Evolutionary conservation across 2,797 vertebrate genomes (phyloP), one percentile per base, ranked within the genome.

Genomic region (Xiphophorus birchmanni): DNA sequence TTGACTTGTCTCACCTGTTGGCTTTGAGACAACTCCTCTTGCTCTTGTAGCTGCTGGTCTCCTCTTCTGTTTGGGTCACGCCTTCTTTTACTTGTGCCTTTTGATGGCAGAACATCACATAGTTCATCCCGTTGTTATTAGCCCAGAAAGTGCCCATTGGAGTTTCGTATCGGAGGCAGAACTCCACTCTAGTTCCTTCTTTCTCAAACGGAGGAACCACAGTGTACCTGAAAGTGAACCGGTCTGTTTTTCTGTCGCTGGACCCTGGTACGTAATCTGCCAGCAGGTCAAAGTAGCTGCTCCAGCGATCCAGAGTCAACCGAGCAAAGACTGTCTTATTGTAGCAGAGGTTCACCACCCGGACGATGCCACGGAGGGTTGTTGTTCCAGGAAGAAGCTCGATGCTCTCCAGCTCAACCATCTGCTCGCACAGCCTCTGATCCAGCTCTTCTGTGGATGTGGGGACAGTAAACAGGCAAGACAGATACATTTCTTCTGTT

Each of bases 121-220:
- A 99, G 95, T 99, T 99, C 87, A 94, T 92, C 32, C 95, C 95
- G 2, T 95, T 89, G 77, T 99, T 99, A 88, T 98, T 99, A 84
- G 96, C 97, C 99, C 99, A 99, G 93, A 98, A 99, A 40, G 92
- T 97, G 74, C 97, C 97, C 58, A 79, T 29, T 0, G 96, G 89
- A 18, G 97, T 98, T 81, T 99, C 97, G 0, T 99, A 99, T 26
- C 98, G 95, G 88, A 99, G 96, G 80, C 98, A 99, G 93, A 99
- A 97, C 88, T 99, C 97, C 89, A 99, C 81, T 82, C 95, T 96
- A 78, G 91, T 89, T 56, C 96, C 98, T 52, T 96, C 95, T 85
- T 86, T 94, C 76, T 96, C 94, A 84, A 96, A 96, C 7, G 97
- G 97, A 88, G 98, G 97, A 74, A 94, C 93, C 90, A 99, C 77